Evolutionary conservation across 2,797 vertebrate species (phyloP), one percentile per base, ranked within the genome.

Genomic region (Tangara arthus): DNA sequence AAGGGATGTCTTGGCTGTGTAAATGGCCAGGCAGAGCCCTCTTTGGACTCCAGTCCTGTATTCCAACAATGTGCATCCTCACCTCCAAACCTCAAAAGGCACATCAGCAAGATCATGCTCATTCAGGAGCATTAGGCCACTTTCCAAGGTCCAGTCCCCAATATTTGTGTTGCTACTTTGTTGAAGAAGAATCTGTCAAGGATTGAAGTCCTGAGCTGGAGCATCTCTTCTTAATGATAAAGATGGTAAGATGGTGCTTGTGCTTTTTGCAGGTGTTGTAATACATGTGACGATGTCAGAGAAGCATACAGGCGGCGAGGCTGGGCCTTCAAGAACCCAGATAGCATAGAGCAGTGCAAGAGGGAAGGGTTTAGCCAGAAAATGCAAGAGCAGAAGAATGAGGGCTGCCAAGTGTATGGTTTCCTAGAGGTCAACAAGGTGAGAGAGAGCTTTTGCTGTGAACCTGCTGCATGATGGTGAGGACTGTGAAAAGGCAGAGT

Each of bases 341-440:
- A 99, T 94, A 99, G 98, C 72, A 99, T 99, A 42, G 99, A 99
- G 94, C 99, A 99, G 97, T 99, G 99, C 94, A 99, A 98, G 95
- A 98, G 99, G 81, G 99, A 99, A 93, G 99, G 99, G 23, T 99
- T 99, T 97, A 99, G 99, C 50, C 99, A 99, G 97, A 99, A 98
- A 98, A 99, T 99, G 99, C 99, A 99, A 97, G 99, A 99, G 93
- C 99, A 99, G 98, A 99, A 99, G 98, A 99, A 99, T 2, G 99
- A 99, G 94, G 99, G 99, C 76, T 99, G 99, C 95, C 98, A 99
- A 96, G 98, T 99, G 6, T 99, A 99, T 11, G 99, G 99, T 55
- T 99, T 99, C 97, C 97, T 99, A 75, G 99, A 99, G 94, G 99
- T 99, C 95, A 99, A 99, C 97, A 99, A 99, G 99, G 99, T 99